Evolutionary conservation across 2,113 vertebrate species (phyloP), one percentile per base, ranked within the genome.

Genomic region (Fregetta grallaria): DNA sequence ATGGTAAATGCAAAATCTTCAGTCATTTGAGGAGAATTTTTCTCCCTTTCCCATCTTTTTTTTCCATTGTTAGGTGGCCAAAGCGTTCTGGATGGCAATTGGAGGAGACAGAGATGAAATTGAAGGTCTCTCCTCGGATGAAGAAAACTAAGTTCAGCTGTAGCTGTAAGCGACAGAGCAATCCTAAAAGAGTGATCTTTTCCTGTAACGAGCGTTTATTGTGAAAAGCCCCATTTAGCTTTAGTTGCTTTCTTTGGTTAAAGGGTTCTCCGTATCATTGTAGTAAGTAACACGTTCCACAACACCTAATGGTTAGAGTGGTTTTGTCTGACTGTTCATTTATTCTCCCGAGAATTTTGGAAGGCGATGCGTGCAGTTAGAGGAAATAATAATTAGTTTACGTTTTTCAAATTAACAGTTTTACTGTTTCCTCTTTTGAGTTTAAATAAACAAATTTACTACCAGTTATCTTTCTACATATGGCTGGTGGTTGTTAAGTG

Each of bases 81-180:
- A 99, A 97, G 99, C 99, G 0, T 99, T 99, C 98, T 99, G 99
- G 99, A 99, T 99, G 98, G 99, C 99, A 3, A 99, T 99, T 15
- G 99, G 99, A 70, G 99, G 99, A 47, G 99, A 99, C 97, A 98
- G 99, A 78, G 99, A 99, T 79, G 99, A 99, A 97, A 99, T 99
- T 21, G 99, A 99, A 77, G 99, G 99, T 13, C 98, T 99, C 81
- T 99, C 99, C 63, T 99, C 99, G 0, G 99, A 99, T 10, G 99
- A 99, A 72, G 99, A 99, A 36, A 99, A 98, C 95, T 99, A 96
- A 98, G 42, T 56, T 42, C 17, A 30, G 7, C 21, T 4, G 49
- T 6, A 27, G 71, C 53, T 79, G 75, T 12, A 32, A 49, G 62
- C 19, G 3, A 15, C 45, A 73, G 62, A 94, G 92, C 15, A 40